Conservation (phyloP, 2,888 invertebrate genomes). For the Sabatieria punctata region DNA sequence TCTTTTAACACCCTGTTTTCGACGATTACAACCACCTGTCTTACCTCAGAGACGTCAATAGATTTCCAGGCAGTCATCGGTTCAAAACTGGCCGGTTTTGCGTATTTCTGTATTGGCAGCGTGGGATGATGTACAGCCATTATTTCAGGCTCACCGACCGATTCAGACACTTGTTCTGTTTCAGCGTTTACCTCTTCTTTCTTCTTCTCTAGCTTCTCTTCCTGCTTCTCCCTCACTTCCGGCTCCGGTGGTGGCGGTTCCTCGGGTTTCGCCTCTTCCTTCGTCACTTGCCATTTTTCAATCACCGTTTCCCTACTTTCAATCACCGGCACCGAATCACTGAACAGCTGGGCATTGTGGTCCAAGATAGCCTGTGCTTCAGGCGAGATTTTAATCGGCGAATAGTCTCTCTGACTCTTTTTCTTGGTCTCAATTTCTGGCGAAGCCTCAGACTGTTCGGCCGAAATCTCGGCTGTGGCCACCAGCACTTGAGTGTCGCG, state of each 20-base stretch:
- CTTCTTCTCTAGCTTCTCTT: not conserved
- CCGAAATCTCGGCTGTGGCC: constrained; percentile 1
- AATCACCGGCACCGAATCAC: not conserved
- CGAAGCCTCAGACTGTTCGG: not conserved
- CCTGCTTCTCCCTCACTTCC: not conserved
- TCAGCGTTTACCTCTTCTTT: not conserved
- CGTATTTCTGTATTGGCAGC: not conserved
- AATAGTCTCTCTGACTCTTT: not conserved
- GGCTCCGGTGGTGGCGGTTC: not conserved
- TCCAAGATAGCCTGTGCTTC: constrained; percentile 3
- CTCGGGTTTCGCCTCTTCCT: not conserved
- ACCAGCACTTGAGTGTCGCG: not conserved
- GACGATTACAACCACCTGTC: no score
- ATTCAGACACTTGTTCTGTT: not conserved
- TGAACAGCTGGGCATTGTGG: not conserved
- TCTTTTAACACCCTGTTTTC: no score
- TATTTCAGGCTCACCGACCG: not conserved
- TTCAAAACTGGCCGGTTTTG: constrained; percentile 3
- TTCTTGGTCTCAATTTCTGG: constrained; percentile 1
- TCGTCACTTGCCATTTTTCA: not conserved
- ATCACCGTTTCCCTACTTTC: not conserved
- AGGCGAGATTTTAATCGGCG: not conserved
- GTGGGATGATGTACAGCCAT: not conserved
- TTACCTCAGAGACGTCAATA: constrained; percentile 3
- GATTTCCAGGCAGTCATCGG: constrained; percentile 5